Conservation (phyloP, 1,140 invertebrate genomes). For the Apocrypta bakeri region DNA sequence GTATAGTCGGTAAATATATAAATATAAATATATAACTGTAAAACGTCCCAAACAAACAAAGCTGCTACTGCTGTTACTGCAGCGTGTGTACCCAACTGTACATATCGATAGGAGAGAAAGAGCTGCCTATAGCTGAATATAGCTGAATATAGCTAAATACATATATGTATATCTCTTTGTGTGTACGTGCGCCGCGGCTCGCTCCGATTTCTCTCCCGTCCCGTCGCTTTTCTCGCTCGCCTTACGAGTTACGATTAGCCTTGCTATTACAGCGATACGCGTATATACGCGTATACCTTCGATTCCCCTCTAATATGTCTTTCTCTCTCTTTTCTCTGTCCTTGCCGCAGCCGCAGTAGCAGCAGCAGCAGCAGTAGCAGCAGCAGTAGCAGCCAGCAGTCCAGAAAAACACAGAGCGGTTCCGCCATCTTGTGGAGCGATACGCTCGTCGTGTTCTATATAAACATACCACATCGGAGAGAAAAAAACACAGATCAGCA, state of each 20-base stretch:
- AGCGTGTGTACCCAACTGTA: too few species aligned
- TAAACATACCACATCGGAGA: neutral
- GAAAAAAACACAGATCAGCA: neutral
- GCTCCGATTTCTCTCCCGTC: neutral
- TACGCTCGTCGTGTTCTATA: conserved; percentile 19
- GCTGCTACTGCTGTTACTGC: neutral
- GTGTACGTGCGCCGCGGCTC: neutral
- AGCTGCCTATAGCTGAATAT: too few species aligned
- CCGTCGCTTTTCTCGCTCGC: neutral
- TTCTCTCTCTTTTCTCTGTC: neutral
- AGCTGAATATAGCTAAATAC: neutral
- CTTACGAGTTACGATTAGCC: too few species aligned
- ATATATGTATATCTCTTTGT: neutral
- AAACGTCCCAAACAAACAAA: neutral
- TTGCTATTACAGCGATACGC: too few species aligned
- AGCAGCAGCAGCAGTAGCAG: neutral
- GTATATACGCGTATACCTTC: too few species aligned
- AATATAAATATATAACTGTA: neutral
- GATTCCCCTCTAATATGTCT: neutral
- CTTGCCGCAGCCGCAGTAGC: neutral
- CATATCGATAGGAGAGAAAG: neutral
- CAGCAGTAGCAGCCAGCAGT: neutral
- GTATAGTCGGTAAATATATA: neutral
- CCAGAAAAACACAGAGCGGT: conserved; percentile 10
- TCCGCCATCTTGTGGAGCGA: conserved; percentile 30